Percentiles rank a stretch among this genome's conserved stretches.
These are phyloP conservation scores for Aplochiton taeniatus DNA, from an alignment of 2,797 vertebrate genomes.

Conservation along the genomic window DNA sequence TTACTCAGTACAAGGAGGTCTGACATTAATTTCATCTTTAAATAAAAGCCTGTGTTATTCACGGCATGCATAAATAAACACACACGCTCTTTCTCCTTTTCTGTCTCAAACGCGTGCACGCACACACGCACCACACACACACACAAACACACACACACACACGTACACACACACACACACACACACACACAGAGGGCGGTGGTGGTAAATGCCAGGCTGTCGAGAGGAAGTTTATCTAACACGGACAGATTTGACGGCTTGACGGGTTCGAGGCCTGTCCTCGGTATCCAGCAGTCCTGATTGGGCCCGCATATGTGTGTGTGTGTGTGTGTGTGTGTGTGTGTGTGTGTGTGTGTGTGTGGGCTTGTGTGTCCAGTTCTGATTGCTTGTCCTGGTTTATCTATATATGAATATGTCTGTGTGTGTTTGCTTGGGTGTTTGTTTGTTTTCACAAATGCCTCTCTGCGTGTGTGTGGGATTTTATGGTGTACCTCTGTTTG, in stretches of 20 bases:
- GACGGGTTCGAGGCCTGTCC: constrained; percentile 51
- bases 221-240: constrained; percentile 71
- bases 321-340: neutral
- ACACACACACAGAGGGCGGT: constrained; percentile 30
- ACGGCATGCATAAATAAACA: constrained; percentile 76
- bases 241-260: constrained; percentile 73
- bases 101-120: neutral
- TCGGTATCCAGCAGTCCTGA: neutral
- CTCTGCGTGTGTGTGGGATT: too few species aligned
- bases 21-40: constrained; percentile 73
- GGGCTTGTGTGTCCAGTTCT: neutral
- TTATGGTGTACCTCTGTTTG: too few species aligned
- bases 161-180: neutral
- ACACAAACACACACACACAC: neutral
- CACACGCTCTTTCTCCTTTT: constrained; percentile 21
- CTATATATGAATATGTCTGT: neutral
- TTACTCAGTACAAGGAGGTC: constrained; percentile 67
- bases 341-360: neutral
- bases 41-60: constrained; percentile 71
- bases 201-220: constrained; percentile 68
- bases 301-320: neutral
- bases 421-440: neutral
- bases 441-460: neutral
- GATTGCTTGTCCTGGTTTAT: neutral
- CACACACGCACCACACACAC: constrained; percentile 17